These are phyloP conservation scores for Elachura formosa DNA, from an alignment of 2,113 vertebrate species.

Conservation along the genomic window DNA sequence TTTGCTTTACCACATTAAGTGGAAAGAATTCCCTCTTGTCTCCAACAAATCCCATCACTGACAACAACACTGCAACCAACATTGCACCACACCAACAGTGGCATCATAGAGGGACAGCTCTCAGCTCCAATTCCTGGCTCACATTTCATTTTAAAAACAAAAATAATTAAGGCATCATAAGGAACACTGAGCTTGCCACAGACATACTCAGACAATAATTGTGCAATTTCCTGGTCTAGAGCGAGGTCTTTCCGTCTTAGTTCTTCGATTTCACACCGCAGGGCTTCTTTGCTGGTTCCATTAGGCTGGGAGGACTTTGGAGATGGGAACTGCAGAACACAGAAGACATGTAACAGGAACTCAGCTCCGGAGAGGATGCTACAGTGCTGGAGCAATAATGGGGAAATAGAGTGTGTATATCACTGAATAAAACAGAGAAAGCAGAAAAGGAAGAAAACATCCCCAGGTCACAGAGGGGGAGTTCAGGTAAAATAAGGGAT, in stretches of 20 bases:
- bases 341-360: background rate
- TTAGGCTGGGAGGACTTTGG: background rate
- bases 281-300: background rate
- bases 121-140: background rate
- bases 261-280: conserved; percentile 53
- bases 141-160: background rate
- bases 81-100: background rate
- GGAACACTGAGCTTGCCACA: background rate
- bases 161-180: background rate
- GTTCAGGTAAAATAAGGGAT: background rate
- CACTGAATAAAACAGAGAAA: background rate
- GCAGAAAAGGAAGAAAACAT: background rate
- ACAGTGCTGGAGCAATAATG: background rate
- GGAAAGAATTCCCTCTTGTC: background rate
- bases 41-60: background rate
- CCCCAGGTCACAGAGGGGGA: background rate
- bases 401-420: background rate
- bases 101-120: background rate
- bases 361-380: background rate
- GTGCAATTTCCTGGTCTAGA: conserved; percentile 71
- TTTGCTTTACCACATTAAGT: background rate
- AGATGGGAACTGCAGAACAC: conserved; percentile 41
- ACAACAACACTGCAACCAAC: background rate
- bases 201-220: conserved; percentile 68
- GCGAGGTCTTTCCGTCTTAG: conserved; percentile 58